Evolutionary conservation across 2,113 vertebrate genomes (phyloP).

Genomic region (Melanerpes formicivorus): DNA sequence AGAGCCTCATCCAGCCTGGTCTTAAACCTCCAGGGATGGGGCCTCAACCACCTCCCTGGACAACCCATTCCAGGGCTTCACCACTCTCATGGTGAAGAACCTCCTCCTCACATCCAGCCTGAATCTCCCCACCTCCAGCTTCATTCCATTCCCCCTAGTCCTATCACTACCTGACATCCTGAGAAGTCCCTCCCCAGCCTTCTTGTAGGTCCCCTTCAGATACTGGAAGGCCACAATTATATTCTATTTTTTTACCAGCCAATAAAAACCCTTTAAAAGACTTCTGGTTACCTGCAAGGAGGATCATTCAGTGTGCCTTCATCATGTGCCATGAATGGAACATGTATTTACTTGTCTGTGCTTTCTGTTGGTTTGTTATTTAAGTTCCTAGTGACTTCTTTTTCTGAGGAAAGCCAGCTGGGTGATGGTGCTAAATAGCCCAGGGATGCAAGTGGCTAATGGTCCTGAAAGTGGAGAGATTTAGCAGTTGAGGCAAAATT

Average conservation of each 20-base stretch:
- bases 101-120: no score
- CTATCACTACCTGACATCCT: no score
- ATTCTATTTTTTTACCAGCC: not conserved
- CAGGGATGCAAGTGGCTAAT: not conserved
- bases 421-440: not conserved
- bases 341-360: not conserved
- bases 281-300: not conserved
- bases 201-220: no score
- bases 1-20: no score
- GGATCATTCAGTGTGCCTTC: not conserved
- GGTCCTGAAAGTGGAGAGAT: not conserved
- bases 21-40: no score
- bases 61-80: no score
- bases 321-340: not conserved
- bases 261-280: not conserved
- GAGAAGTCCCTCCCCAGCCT: no score
- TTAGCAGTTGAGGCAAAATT: not conserved
- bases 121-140: no score
- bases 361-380: not conserved
- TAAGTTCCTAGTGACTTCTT: not conserved
- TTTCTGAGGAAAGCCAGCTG: not conserved
- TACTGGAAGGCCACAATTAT: not conserved
- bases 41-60: no score
- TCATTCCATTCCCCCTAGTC: no score
- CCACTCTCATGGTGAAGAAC: no score